These are phyloP conservation scores for Neoascia interrupta DNA, from an alignment of 2,888 invertebrate species.

Conservation along the genomic window DNA sequence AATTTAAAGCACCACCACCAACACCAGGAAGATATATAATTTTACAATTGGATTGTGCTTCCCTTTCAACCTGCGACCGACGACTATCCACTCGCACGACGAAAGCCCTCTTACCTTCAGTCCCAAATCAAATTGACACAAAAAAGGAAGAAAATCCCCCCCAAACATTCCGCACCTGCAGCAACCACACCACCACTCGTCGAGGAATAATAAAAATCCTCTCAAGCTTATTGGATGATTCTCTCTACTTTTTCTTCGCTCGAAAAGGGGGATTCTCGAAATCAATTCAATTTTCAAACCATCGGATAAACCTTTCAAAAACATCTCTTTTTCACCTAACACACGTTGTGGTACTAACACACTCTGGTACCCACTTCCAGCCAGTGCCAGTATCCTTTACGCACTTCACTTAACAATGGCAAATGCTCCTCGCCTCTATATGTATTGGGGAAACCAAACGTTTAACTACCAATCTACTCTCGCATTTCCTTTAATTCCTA, in stretches of 20 bases:
- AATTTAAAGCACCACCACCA: too few relatives aligned
- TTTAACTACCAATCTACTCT: constrained; percentile 58
- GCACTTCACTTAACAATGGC: constrained; percentile 48
- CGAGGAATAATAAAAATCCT: constrained; percentile 36
- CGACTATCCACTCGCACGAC: too few relatives aligned
- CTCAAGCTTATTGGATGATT: constrained; percentile 49
- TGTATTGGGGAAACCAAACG: constrained; percentile 49
- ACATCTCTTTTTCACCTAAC: background rate
- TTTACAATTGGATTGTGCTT: too few relatives aligned
- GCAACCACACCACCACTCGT: background rate
- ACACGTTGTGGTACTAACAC: background rate
- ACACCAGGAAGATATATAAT: too few relatives aligned
- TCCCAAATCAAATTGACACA: constrained; percentile 1
- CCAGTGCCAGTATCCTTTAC: constrained; percentile 7
- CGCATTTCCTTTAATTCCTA: constrained; percentile 53
- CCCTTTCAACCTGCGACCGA: too few relatives aligned
- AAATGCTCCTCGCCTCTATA: constrained; percentile 11
- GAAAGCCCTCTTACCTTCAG: too few relatives aligned
- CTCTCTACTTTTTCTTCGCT: constrained; percentile 6
- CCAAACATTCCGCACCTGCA: constrained; percentile 9
- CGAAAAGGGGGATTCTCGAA: background rate
- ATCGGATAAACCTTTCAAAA: constrained; percentile 8
- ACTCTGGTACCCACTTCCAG: background rate
- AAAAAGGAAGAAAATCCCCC: background rate
- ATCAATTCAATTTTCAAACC: constrained; percentile 58